phyloP scores from a whole-genome alignment of 2,888 invertebrate genomes.

The Troides oblongomaculatus region DNA sequence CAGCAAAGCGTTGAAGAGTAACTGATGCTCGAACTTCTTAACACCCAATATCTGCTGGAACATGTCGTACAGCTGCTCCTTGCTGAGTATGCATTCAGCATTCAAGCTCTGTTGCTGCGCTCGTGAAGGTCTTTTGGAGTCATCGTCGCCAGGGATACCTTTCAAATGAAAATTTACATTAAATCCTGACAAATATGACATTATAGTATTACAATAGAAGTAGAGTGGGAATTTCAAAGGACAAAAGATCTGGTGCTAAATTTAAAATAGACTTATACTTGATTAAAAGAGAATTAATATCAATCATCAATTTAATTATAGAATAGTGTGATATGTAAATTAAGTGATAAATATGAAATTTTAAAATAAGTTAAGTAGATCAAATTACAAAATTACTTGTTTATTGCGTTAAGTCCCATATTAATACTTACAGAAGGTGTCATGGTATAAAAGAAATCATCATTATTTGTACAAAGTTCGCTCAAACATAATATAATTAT shows the following conservation, averaged over 20 bases:
- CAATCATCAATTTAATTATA: too few relatives aligned
- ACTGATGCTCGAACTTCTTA: conserved; percentile 99
- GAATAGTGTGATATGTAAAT: background rate
- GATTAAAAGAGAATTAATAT: background rate
- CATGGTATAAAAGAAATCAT: background rate
- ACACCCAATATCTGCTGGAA: conserved; percentile 99
- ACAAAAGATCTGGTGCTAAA: background rate
- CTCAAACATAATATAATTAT: background rate
- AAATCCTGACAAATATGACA: background rate
- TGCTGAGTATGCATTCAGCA: conserved; percentile 96
- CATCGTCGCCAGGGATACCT: conserved; percentile 89
- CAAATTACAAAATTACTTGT: background rate
- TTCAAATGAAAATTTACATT: background rate
- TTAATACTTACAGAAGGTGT: conserved; percentile 21
- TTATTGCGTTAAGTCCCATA: background rate
- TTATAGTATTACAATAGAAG: too few relatives aligned
- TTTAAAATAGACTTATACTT: background rate
- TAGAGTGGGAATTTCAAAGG: background rate
- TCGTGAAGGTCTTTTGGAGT: conserved; percentile 90
- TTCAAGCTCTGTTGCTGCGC: conserved; percentile 94
- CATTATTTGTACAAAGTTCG: background rate
- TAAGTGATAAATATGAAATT: background rate
- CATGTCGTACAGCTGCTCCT: conserved; percentile 99
- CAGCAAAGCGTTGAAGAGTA: conserved; percentile 96
- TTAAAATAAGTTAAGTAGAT: background rate